Evolutionary conservation across 2,888 invertebrate species (phyloP), one percentile per base, ranked within the genome.

Genomic region (Alcis repandata): DNA sequence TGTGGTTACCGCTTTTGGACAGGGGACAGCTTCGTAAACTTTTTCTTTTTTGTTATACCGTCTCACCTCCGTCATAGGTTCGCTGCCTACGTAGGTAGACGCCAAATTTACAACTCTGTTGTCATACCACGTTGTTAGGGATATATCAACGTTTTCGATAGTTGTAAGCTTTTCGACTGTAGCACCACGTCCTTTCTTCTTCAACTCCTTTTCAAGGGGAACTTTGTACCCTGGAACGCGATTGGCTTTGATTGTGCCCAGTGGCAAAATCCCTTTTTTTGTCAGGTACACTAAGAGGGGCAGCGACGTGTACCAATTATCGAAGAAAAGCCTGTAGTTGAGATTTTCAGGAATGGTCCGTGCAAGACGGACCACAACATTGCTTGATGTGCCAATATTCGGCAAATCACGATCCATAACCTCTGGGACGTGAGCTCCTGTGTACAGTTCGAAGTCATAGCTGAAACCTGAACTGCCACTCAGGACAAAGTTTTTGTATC

Each of bases 381-480:
- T 57, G 46, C 46, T 48, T 17, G 38, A 32, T 10, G 22, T 19
- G 10, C 66, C 17, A 13, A 66, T 6, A 15, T 61, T 22, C 10
- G 60, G 52, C 10, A 17, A 20, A 46, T 40, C 32, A 38, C 32
- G 33, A n/a, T 20, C 11, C 8, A 10, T 1, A 19, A 38, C 15
- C 9, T 45, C 46, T 10, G 36, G 17, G 4, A 46, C n/a, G n/a
- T 53, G 38, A 10, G 52, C 36, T 13, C 57, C 53, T n/a, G 67
- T 36, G 36, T 53, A 63, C 1, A 68, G 15, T 33, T 69, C 69
- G 56, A 67, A 69, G 54, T 69, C 67, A 17, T 70, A 83, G 36
- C 75, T 78, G 60, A 82, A 81, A 6, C 81, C 79, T 38, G 77
- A 79, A 19, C 71, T 67, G 46, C 79, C 80, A 64, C 80, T 80